These are phyloP conservation scores for Enoplosus armatus DNA, from an alignment of 2,797 vertebrate species.

Conservation along the genomic window DNA sequence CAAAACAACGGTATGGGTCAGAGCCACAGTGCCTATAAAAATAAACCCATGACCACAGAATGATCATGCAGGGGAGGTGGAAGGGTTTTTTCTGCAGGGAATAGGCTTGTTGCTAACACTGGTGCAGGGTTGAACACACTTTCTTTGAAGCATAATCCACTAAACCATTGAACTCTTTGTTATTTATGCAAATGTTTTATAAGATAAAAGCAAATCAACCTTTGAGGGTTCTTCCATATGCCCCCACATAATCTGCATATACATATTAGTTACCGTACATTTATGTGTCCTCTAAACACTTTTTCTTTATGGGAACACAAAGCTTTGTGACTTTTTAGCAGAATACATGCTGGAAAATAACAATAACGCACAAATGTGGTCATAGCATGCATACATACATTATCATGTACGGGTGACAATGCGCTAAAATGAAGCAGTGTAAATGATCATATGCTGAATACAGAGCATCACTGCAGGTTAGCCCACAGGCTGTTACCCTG, in stretches of 20 bases:
- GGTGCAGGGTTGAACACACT: conserved; percentile 19
- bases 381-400: neutral
- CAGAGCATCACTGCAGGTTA: conserved; percentile 44
- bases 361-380: neutral
- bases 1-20: conserved; percentile 13
- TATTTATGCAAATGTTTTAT: conserved; percentile 65
- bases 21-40: conserved; percentile 21
- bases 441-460: conserved; percentile 23
- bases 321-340: neutral
- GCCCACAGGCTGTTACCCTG: conserved; percentile 44
- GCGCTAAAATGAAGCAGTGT: neutral
- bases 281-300: neutral
- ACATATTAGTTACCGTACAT: neutral
- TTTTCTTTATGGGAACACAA: conserved; percentile 1
- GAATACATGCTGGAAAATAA: conserved; percentile 1
- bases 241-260: conserved; percentile 19
- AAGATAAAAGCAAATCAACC: conserved; percentile 61
- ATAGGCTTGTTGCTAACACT: conserved; percentile 4
- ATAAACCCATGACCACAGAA: conserved; percentile 25
- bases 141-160: conserved; percentile 54
- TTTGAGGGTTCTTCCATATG: conserved; percentile 23
- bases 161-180: conserved; percentile 53
- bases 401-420: neutral
- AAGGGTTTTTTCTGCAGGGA: conserved; percentile 43
- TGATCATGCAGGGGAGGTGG: conserved; percentile 21